Conservation (phyloP, 2,113 vertebrate genomes). For the Pseudopodoces humilis region DNA sequence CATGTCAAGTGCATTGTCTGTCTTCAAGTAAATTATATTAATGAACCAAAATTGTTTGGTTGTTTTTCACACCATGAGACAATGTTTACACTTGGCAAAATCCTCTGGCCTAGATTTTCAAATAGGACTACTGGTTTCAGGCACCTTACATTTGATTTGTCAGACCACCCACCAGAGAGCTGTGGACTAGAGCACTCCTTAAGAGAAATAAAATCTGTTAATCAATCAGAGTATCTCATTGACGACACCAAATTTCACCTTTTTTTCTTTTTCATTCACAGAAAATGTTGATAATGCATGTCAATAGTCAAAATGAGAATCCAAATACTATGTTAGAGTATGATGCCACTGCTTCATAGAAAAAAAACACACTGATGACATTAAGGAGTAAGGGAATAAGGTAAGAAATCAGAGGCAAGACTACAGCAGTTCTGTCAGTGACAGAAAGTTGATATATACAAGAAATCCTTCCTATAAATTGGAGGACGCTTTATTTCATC, state of each 20-base stretch:
- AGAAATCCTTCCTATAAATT: background rate
- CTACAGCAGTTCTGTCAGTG: background rate
- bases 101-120: background rate
- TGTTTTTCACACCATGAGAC: conserved; percentile 29
- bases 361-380: background rate
- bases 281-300: rapidly evolving
- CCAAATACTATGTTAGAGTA: background rate
- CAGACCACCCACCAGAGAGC: background rate
- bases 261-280: background rate
- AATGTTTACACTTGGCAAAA: conserved; percentile 31
- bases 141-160: background rate
- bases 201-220: background rate
- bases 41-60: conserved; percentile 22
- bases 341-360: background rate
- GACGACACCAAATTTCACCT: background rate
- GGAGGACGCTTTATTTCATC: background rate
- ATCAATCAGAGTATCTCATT: background rate
- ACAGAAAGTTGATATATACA: rapidly evolving
- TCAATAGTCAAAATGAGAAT: background rate
- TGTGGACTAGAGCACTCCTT: background rate
- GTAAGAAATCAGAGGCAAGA: background rate
- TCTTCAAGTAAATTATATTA: conserved; percentile 37
- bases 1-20: background rate
- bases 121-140: background rate
- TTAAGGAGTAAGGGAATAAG: background rate